These are phyloP conservation scores for Hirtodrosophila histrioides DNA, from an alignment of 2,888 invertebrate species.

Conservation along the genomic window DNA sequence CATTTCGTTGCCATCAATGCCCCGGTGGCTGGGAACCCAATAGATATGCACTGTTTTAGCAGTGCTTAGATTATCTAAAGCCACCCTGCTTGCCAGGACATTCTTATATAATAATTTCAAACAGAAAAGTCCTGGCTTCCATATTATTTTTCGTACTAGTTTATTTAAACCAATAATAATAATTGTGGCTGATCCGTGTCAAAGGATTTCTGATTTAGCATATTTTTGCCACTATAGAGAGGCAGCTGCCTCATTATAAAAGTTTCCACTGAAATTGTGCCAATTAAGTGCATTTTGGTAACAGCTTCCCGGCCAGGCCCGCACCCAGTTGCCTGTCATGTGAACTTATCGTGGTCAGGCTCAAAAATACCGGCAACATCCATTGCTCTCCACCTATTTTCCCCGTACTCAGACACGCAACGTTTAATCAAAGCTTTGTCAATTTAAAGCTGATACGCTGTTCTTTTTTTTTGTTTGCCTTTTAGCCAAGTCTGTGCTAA, in stretches of 20 bases:
- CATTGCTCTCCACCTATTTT: not conserved
- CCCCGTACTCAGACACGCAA: not conserved
- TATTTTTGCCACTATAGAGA: not conserved
- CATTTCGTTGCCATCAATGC: too few species aligned
- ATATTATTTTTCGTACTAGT: too few species aligned
- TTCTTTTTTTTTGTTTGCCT: too few species aligned
- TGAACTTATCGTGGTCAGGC: slow-evolving; percentile 1
- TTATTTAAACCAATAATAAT: too few species aligned
- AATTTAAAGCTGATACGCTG: not conserved
- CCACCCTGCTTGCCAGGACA: not conserved
- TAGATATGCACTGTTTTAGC: too few species aligned
- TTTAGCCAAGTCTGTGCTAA: not conserved
- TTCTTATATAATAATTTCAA: too few species aligned
- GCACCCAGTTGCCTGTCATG: slow-evolving; percentile 4
- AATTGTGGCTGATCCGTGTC: too few species aligned
- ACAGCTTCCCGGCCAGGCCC: slow-evolving; percentile 23
- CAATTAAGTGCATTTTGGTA: slow-evolving; percentile 17
- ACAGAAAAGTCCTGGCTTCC: too few species aligned
- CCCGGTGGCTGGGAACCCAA: too few species aligned
- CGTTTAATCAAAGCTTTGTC: not conserved
- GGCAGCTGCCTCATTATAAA: slow-evolving; percentile 4
- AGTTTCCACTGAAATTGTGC: slow-evolving; percentile 19
- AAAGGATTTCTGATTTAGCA: not conserved
- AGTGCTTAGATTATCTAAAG: not conserved
- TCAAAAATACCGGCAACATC: slow-evolving; percentile 4